phyloP scores from a whole-genome alignment of 1,140 invertebrate genomes.

The Ctenoplectra terminalis region DNA sequence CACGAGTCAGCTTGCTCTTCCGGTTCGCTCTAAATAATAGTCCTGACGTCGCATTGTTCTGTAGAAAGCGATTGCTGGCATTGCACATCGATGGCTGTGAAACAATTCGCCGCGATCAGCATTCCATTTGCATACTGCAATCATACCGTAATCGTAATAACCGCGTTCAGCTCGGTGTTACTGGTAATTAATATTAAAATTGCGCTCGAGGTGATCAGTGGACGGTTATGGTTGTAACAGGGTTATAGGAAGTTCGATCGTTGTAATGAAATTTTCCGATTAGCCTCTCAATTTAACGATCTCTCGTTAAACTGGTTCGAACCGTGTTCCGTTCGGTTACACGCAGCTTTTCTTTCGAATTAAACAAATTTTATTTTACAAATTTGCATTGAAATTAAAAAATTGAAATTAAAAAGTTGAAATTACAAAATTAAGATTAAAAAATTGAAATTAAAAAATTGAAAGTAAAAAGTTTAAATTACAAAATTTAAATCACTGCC shows the following conservation, averaged over 20 bases:
- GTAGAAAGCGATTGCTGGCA: conserved; percentile 27
- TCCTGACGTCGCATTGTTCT: conserved; percentile 40
- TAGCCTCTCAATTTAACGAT: background rate
- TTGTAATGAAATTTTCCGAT: background rate
- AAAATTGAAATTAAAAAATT: too few species aligned
- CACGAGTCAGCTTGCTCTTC: conserved; percentile 3
- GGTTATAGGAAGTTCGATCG: background rate
- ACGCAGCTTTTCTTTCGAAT: too few species aligned
- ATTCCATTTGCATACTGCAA: conserved; percentile 23
- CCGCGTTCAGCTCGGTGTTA: background rate
- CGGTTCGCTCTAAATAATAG: conserved; percentile 31
- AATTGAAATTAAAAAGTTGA: too few species aligned
- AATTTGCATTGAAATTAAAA: too few species aligned
- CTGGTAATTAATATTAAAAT: conserved; percentile 33
- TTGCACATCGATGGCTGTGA: conserved; percentile 29
- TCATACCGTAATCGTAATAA: conserved; percentile 23
- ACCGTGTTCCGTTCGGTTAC: too few species aligned
- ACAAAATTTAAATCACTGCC: too few species aligned
- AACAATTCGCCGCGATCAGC: conserved; percentile 22
- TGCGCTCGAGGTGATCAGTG: background rate
- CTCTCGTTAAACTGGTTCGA: background rate
- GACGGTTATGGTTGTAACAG: background rate
- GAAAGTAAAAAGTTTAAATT: too few species aligned
- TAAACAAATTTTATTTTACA: too few species aligned
- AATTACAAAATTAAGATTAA: too few species aligned